A percentile compares a stretch with the other conserved stretches of the same genome.
Evolutionary conservation across 2,888 invertebrate genomes (phyloP).

Genomic region (Caradrina clavipalpis): DNA sequence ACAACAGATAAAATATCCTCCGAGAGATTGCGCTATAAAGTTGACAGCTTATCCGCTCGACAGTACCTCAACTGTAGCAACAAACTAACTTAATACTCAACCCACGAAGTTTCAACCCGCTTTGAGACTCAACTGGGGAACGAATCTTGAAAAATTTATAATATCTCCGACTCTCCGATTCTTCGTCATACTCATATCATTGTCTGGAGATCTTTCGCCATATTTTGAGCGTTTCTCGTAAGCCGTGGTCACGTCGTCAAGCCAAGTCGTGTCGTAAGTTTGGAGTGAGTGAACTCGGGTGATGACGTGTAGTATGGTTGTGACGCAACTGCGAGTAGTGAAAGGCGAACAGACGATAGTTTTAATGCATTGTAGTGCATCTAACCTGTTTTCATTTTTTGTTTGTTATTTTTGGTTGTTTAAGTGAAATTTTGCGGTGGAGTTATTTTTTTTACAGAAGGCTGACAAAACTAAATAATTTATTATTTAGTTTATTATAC

Average conservation of each 20-base stretch:
- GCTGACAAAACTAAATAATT: too few species aligned
- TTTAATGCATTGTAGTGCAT: slow-evolving; percentile 60
- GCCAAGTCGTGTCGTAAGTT: slow-evolving; percentile 67
- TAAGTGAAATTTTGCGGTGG: slow-evolving; percentile 37
- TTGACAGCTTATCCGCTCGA: slow-evolving; percentile 29
- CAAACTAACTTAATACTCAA: slow-evolving; percentile 33
- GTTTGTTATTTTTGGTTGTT: slow-evolving; percentile 20
- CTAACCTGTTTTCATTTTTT: slow-evolving; percentile 16
- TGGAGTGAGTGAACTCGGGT: slow-evolving; percentile 76
- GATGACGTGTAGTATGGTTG: slow-evolving; percentile 58
- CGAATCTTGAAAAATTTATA: slow-evolving; percentile 18
- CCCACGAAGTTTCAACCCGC: slow-evolving; percentile 34
- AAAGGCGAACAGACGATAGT: slow-evolving; percentile 69
- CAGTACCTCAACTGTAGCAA: slow-evolving; percentile 12
- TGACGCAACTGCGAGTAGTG: slow-evolving; percentile 73
- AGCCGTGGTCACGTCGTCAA: slow-evolving; percentile 48
- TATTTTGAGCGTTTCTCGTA: slow-evolving; percentile 46
- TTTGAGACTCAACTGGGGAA: slow-evolving; percentile 11
- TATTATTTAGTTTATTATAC: too few species aligned
- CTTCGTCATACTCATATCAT: slow-evolving; percentile 13
- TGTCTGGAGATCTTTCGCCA: slow-evolving; percentile 47
- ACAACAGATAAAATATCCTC: slow-evolving; percentile 1
- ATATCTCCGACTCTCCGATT: too few species aligned
- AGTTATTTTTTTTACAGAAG: background rate
- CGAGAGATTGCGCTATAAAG: slow-evolving; percentile 9